Conservation (phyloP, 2,113 vertebrate species). For the Sinocyclocheilus anshuiensis region DNA sequence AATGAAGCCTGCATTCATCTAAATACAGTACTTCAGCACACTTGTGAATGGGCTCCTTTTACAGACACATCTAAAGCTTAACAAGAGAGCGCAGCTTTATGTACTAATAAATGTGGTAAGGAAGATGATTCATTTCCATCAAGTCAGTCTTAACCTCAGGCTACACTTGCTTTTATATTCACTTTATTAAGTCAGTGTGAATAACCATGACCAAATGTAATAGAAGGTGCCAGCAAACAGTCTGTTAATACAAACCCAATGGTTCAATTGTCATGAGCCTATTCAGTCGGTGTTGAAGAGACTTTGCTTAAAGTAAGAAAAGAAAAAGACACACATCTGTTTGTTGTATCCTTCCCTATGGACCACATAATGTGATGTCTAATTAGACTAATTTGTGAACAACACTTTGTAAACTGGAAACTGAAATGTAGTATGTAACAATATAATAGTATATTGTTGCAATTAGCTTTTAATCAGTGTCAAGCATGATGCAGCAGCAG, state of each 20-base stretch:
- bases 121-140: conserved; percentile 53
- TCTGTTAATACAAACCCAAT: conserved; percentile 36
- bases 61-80: conserved; percentile 3
- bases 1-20: not conserved
- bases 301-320: not conserved
- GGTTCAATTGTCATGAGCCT: not conserved
- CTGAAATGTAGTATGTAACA: not conserved
- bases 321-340: not conserved
- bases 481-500: not conserved
- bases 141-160: conserved; percentile 30
- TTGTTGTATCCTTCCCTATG: not conserved
- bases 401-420: not conserved
- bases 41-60: not conserved
- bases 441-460: not conserved
- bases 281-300: not conserved
- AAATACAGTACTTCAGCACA: not conserved
- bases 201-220: conserved; percentile 40
- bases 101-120: conserved; percentile 38
- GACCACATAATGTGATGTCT: not conserved
- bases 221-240: conserved; percentile 17
- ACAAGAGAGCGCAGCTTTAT: conserved; percentile 29
- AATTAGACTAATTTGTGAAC: not conserved
- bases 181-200: conserved; percentile 41
- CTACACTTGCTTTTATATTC: conserved; percentile 30
- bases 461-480: not conserved